Evolutionary conservation across 1,140 invertebrate species (phyloP).

Genomic region (Radopholus similis): DNA sequence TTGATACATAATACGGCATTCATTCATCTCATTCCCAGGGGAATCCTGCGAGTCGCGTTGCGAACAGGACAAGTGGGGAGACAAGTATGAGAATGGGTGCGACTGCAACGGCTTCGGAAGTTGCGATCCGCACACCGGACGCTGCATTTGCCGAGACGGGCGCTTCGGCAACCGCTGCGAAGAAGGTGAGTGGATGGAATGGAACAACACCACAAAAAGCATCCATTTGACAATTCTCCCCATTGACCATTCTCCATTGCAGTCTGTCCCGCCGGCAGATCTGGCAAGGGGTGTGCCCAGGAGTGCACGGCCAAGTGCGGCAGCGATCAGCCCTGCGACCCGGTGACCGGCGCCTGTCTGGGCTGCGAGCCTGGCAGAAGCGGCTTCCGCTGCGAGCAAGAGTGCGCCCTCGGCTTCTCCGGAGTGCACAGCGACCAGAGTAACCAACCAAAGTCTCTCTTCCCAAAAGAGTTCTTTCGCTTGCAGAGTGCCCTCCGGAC

Average conservation of each 20-base stretch:
- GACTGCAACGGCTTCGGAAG: slow-evolving; percentile 49
- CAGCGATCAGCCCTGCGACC: slow-evolving; percentile 80
- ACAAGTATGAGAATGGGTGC: slow-evolving; percentile 47
- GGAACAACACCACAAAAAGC: too few species aligned
- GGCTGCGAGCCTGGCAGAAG: slow-evolving; percentile 75
- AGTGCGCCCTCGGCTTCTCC: slow-evolving; percentile 61
- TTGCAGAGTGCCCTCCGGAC: slow-evolving; percentile 59
- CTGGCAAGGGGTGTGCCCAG: slow-evolving; percentile 53
- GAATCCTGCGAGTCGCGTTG: slow-evolving; percentile 50
- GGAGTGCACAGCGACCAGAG: slow-evolving; percentile 40
- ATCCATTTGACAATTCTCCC: not conserved
- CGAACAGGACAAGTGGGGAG: slow-evolving; percentile 38
- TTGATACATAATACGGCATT: too few species aligned
- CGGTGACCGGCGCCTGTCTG: slow-evolving; percentile 72
- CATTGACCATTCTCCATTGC: not conserved
- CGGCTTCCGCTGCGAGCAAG: slow-evolving; percentile 72
- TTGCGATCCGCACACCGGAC: slow-evolving; percentile 52
- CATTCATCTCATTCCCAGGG: slow-evolving; percentile 59
- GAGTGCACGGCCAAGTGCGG: slow-evolving; percentile 70
- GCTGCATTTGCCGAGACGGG: slow-evolving; percentile 55
- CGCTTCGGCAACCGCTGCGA: slow-evolving; percentile 53
- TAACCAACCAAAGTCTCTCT: slow-evolving; percentile 58
- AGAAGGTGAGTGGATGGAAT: slow-evolving; percentile 32
- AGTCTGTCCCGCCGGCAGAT: slow-evolving; percentile 56
- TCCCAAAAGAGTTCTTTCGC: slow-evolving; percentile 60